Conservation (phyloP, 2,888 invertebrate genomes). For the Thalpophila matura region DNA sequence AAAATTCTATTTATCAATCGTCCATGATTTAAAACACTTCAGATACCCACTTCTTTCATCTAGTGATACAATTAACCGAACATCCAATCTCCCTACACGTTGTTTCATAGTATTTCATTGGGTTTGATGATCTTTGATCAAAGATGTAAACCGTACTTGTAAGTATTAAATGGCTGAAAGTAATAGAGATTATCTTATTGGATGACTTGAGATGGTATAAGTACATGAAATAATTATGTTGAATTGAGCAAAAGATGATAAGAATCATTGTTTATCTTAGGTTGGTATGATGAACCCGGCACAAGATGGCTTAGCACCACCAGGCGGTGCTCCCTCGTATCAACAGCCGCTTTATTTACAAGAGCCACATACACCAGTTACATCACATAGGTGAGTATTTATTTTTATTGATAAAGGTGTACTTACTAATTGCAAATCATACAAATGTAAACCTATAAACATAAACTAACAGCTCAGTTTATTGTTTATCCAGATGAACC, state of each 20-base stretch:
- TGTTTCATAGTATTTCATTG: too few species aligned
- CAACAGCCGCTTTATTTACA: constrained; percentile 94
- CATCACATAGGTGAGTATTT: constrained; percentile 81
- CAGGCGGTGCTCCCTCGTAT: constrained; percentile 91
- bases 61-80: too few species aligned
- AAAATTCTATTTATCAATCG: too few species aligned
- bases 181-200: neutral
- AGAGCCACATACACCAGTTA: constrained; percentile 88
- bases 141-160: neutral
- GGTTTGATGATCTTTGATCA: neutral
- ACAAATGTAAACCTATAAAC: neutral
- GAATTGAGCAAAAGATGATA: constrained; percentile 15
- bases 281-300: constrained; percentile 92
- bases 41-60: too few species aligned
- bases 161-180: constrained; percentile 3
- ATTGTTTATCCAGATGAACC: neutral
- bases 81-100: too few species aligned
- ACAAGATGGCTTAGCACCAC: constrained; percentile 91
- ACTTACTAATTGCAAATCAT: neutral
- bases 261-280: constrained; percentile 72
- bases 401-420: constrained; percentile 11
- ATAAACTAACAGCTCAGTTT: neutral
- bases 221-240: neutral
- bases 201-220: neutral
- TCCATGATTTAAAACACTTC: too few species aligned